Base-by-base conservation (phyloP, 2,888 invertebrate species). In the Lumbricus terrestris region DNA sequence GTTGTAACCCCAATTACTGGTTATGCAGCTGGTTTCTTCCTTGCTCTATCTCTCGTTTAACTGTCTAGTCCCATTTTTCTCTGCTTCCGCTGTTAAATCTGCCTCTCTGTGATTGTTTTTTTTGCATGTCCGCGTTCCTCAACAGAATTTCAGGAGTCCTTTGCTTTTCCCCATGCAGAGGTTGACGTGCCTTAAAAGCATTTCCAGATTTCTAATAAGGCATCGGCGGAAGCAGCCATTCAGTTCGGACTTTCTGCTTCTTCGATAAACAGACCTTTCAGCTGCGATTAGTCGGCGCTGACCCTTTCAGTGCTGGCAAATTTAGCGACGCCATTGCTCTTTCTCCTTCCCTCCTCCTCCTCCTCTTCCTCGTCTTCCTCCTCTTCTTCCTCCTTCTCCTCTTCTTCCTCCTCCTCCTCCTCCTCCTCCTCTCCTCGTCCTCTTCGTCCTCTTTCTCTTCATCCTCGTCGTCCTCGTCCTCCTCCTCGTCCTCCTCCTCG, bases 201-300 rank as follows among this genome's bases (percentile, higher is more conserved):
- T 69, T n/a, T n/a, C 69, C 69, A 11, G 69, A 69, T n/a, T 11
- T 13, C n/a, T n/a, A n/a, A n/a, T 69, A 0, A 16, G n/a, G 69
- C 69, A 69, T 40, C 15, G 40, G 1, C 8, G 69, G 69, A 13
- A 69, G 8, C 29, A 69, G 69, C 0, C 29, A 69, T 69, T 69
- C 69, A 69, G 69, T 69, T 69, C 69, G 69, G 69, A 69, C 69
- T n/a, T n/a, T n/a, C n/a, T n/a, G n/a, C n/a, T 69, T 69, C 69
- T 69, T 69, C 11, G 69, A 69, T 69, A 69, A 69, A 69, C 69
- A n/a, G 69, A n/a, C 69, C 69, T 69, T 69, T 69, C 69, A 69
- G 69, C 2, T 69, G 69, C 69, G n/a, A 69, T 69, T 69, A 69
- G n/a, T n/a, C 69, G 69, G 0, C 69, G 69, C 29, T 69, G 69